Conservation (phyloP, 1,140 invertebrate species). For the Cephus cinctus region DNA sequence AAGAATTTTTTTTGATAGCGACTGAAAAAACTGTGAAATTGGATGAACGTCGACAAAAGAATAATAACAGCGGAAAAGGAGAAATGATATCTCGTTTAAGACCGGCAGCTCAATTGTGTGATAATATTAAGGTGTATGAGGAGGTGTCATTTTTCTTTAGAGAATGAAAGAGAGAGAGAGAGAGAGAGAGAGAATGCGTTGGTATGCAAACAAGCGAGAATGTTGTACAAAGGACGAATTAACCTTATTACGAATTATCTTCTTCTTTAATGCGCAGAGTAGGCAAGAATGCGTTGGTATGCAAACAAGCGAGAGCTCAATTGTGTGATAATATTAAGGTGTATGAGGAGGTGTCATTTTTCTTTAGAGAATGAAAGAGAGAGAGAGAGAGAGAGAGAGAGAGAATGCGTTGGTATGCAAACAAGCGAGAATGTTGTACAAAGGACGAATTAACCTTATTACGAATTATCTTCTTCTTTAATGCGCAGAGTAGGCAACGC, state of each 20-base stretch:
- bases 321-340: no score
- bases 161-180: conserved; percentile 16
- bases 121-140: no score
- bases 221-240: conserved; percentile 10
- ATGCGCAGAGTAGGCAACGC: conserved; percentile 24
- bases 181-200: conserved; percentile 11
- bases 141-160: no score
- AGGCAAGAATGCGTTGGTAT: conserved; percentile 11
- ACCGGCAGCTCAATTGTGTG: conserved; percentile 17
- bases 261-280: conserved; percentile 29
- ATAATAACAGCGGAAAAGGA: no score
- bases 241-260: conserved; percentile 16
- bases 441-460: conserved; percentile 16
- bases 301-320: conserved; percentile 9
- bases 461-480: conserved; percentile 25
- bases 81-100: no score
- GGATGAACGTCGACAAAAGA: no score
- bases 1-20: no score
- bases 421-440: conserved; percentile 6
- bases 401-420: no score
- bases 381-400: conserved; percentile 14
- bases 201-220: conserved; percentile 8
- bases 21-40: no score
- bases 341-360: no score
- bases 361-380: conserved; percentile 19